Evolutionary conservation across 2,888 invertebrate genomes (phyloP).

Genomic region (Polia nebulosa): DNA sequence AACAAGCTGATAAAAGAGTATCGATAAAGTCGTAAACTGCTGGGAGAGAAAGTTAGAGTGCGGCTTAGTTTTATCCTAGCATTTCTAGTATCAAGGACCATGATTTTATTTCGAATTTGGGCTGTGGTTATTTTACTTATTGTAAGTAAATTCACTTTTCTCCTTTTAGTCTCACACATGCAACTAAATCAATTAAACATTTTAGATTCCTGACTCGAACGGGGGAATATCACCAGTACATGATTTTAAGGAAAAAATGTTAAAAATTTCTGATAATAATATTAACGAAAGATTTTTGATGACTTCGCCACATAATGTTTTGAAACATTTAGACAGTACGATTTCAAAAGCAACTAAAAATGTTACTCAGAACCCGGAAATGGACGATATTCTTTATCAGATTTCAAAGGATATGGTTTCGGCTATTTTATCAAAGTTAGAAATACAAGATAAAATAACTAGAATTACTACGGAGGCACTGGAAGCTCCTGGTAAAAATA

Average conservation of each 20-base stretch:
- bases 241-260: constrained; percentile 80
- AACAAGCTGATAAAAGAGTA: constrained; percentile 47
- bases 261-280: constrained; percentile 70
- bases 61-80: constrained; percentile 34
- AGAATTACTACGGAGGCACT: constrained; percentile 86
- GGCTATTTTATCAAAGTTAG: constrained; percentile 85
- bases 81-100: constrained; percentile 29
- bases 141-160: constrained; percentile 50
- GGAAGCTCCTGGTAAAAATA: constrained; percentile 86
- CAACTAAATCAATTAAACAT: constrained; percentile 39
- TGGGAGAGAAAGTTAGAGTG: constrained; percentile 16
- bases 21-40: constrained; percentile 22
- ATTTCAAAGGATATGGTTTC: constrained; percentile 86
- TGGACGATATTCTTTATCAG: constrained; percentile 85
- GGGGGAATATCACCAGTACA: constrained; percentile 87
- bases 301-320: constrained; percentile 81
- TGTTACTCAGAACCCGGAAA: constrained; percentile 85
- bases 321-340: constrained; percentile 83
- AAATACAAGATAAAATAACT: constrained; percentile 88
- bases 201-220: constrained; percentile 71
- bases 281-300: constrained; percentile 72
- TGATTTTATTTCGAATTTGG: constrained; percentile 51
- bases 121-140: constrained; percentile 54
- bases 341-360: constrained; percentile 83
- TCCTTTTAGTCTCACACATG: background rate